Conservation (phyloP, 2,888 invertebrate species). For the Amaurobius ferox region DNA sequence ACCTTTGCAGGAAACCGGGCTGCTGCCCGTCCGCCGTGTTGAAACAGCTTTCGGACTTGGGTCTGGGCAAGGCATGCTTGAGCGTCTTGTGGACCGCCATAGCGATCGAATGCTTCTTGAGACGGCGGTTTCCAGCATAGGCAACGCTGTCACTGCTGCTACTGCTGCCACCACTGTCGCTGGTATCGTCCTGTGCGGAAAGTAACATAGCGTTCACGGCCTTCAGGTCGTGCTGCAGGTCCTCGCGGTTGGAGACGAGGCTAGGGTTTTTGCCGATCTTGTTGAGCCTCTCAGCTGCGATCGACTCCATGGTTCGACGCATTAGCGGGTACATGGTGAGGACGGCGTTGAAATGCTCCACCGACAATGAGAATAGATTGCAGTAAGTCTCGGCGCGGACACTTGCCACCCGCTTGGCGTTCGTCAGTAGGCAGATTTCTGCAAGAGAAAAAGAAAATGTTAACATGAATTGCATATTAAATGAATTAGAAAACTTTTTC, state of each 20-base stretch:
- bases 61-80: slow-evolving; percentile 81
- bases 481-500: too few species aligned
- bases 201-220: slow-evolving; percentile 94
- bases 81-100: slow-evolving; percentile 59
- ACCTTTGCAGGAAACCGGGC: slow-evolving; percentile 57
- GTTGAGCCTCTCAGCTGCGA: slow-evolving; percentile 97
- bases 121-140: slow-evolving; percentile 34
- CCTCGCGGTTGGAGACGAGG: slow-evolving; percentile 87
- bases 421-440: slow-evolving; percentile 97
- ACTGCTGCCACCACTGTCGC: slow-evolving; percentile 32
- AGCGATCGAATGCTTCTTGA: slow-evolving; percentile 70
- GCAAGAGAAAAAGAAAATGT: slow-evolving; percentile 72
- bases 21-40: slow-evolving; percentile 54
- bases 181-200: slow-evolving; percentile 75
- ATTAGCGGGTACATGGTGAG: slow-evolving; percentile 98
- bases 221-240: slow-evolving; percentile 85
- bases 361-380: slow-evolving; percentile 97
- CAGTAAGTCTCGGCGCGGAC: slow-evolving; percentile 99
- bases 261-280: slow-evolving; percentile 99
- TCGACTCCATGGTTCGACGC: slow-evolving; percentile 99
- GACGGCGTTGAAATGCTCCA: slow-evolving; percentile 98
- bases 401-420: slow-evolving; percentile 96
- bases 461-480: too few species aligned
- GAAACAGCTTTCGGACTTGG: slow-evolving; percentile 90
- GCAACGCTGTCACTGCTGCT: slow-evolving; percentile 21